Evolutionary conservation across 2,888 invertebrate species (phyloP), one percentile per base, ranked within the genome.

Genomic region (Biston stratarius): DNA sequence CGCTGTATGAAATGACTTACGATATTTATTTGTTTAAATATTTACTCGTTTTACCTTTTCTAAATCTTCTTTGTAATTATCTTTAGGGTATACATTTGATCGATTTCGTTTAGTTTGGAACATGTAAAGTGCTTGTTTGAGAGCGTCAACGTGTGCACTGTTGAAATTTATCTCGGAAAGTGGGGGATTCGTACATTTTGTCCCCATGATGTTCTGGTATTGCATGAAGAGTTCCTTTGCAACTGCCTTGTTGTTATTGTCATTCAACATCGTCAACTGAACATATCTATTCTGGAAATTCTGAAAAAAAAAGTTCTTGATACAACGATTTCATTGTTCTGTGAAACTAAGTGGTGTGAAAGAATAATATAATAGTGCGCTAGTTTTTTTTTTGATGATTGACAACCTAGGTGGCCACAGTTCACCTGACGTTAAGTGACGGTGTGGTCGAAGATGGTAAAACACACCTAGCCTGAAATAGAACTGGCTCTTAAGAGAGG

Each of bases 231-330:
- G 11, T 12, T 59, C 59, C 38, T 59, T 59, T 12, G 33, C 42
- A 10, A 40, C 40, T 48, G 47, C 40, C 10, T 53, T 52, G n/a
- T 61, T 61, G 47, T 61, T 61, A 8, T 53, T 44, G 12, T 61
- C 61, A n/a, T 61, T 61, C 9, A 36, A 12, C 51, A 61, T 14
- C 45, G 14, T 44, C 7, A 61, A 11, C 24, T 45, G 15, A 12
- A 45, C 11, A 14, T 52, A 45, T 34, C 53, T 45, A 15, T 47
- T 52, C 5, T 53, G 36, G 34, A 53, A 45, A 53, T 12, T 36
- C 61, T 61, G 61, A 15, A 61, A 61, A 40, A 15, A 9, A 24
- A 24, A 24, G 1, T 24, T 24, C 1, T 2, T 24, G 24, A 24
- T 24, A 24, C 24, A 24, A 24, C 24, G 24, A 24, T 24, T 24